phyloP scores from a whole-genome alignment of 2,888 invertebrate genomes.

The Volucella bombylans region DNA sequence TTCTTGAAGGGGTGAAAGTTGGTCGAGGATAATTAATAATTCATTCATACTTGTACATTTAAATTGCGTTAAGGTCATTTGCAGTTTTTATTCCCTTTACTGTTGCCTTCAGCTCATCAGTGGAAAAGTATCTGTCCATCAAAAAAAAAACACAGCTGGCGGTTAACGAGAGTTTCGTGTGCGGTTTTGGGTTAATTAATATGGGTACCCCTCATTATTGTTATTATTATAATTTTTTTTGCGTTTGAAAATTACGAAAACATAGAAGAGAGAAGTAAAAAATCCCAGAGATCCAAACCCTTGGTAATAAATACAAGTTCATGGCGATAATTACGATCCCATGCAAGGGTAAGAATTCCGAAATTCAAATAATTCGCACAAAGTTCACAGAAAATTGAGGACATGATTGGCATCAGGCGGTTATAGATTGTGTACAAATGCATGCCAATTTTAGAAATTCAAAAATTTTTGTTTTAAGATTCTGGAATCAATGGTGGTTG shows the following conservation, averaged over 20 bases:
- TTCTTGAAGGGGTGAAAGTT: constrained; percentile 10
- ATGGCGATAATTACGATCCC: no score
- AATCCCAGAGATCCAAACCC: no score
- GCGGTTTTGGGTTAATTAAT: constrained; percentile 42
- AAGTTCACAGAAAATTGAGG: no score
- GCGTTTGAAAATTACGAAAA: constrained; percentile 20
- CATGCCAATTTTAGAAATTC: no score
- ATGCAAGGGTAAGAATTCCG: no score
- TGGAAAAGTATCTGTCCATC: constrained; percentile 40
- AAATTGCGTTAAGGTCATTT: constrained; percentile 36
- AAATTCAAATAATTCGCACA: no score
- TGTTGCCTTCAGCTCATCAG: constrained; percentile 13
- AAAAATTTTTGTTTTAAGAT: no score
- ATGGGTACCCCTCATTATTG: constrained; percentile 23
- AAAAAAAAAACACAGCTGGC: constrained; percentile 8
- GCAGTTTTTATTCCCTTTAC: background rate
- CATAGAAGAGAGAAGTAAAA: no score
- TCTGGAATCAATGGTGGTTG: no score
- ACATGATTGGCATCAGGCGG: no score
- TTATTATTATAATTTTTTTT: background rate
- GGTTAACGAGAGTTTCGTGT: constrained; percentile 42
- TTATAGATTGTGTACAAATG: no score
- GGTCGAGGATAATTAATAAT: constrained; percentile 25
- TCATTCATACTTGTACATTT: constrained; percentile 23
- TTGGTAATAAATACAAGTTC: no score